Evolutionary conservation across 1,140 invertebrate species (phyloP).

Genomic region (Drosophila asahinai): DNA sequence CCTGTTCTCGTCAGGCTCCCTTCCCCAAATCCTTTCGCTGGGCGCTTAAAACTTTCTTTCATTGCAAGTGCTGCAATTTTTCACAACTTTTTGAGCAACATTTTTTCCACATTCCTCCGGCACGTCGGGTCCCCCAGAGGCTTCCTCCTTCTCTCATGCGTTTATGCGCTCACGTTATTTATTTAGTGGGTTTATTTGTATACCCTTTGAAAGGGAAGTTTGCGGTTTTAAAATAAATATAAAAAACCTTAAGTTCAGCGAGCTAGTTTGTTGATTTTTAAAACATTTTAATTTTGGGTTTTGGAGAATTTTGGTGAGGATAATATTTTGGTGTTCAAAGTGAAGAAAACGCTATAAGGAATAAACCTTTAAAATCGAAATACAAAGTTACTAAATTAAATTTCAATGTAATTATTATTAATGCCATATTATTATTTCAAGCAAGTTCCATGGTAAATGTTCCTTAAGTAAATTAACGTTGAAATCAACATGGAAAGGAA

Average conservation of each 20-base stretch:
- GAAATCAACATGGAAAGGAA: no score
- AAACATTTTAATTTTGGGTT: neutral
- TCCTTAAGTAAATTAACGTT: neutral
- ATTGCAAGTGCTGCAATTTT: slow-evolving; percentile 76
- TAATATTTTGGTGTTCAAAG: neutral
- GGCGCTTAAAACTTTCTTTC: slow-evolving; percentile 74
- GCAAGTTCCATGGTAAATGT: no score
- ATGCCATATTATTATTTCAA: no score
- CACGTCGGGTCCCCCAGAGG: slow-evolving; percentile 2
- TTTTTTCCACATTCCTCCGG: slow-evolving; percentile 38
- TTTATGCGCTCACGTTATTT: slow-evolving; percentile 66
- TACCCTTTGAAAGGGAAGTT: slow-evolving; percentile 6
- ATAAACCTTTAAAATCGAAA: neutral
- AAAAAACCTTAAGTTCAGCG: no score
- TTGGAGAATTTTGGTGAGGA: neutral
- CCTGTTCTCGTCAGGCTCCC: slow-evolving; percentile 2
- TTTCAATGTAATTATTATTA: no score
- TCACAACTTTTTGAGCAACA: slow-evolving; percentile 59
- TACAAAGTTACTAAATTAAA: no score
- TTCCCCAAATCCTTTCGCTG: slow-evolving; percentile 36
- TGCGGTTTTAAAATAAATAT: neutral
- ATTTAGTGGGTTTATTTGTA: slow-evolving; percentile 59
- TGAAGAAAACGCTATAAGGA: neutral
- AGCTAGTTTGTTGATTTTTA: neutral
- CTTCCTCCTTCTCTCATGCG: slow-evolving; percentile 10